These are phyloP conservation scores for Eilema griseolum DNA, from an alignment of 2,888 invertebrate species.

Conservation along the genomic window DNA sequence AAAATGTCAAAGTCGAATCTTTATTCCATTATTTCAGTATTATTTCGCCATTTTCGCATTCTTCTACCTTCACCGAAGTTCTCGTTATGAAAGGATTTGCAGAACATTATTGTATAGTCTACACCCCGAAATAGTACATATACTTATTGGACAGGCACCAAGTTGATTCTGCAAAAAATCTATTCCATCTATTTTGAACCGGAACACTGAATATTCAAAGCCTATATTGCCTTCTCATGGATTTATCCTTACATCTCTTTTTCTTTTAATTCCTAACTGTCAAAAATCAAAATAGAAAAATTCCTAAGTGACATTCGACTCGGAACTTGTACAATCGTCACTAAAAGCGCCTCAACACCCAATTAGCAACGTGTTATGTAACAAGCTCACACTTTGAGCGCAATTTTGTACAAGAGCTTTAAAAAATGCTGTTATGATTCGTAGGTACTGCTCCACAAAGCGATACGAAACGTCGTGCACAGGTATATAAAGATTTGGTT, in stretches of 20 bases:
- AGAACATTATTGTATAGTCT: neutral
- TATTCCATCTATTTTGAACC: neutral
- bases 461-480: slow-evolving; percentile 41
- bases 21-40: too few relatives aligned
- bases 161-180: too few relatives aligned
- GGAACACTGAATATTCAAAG: neutral
- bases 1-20: too few relatives aligned
- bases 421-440: slow-evolving; percentile 27
- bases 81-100: neutral
- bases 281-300: neutral
- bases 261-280: neutral
- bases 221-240: neutral
- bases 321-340: neutral
- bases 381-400: slow-evolving; percentile 8
- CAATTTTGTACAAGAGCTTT: slow-evolving; percentile 18
- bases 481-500: slow-evolving; percentile 20
- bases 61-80: neutral
- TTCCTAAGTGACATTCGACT: neutral
- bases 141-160: too few relatives aligned
- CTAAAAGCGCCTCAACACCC: neutral
- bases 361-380: slow-evolving; percentile 11
- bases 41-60: neutral
- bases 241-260: neutral
- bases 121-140: neutral
- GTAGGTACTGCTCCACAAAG: slow-evolving; percentile 36